Base-by-base conservation (phyloP, 2,888 invertebrate species). In the Malthinus flaveolus region DNA sequence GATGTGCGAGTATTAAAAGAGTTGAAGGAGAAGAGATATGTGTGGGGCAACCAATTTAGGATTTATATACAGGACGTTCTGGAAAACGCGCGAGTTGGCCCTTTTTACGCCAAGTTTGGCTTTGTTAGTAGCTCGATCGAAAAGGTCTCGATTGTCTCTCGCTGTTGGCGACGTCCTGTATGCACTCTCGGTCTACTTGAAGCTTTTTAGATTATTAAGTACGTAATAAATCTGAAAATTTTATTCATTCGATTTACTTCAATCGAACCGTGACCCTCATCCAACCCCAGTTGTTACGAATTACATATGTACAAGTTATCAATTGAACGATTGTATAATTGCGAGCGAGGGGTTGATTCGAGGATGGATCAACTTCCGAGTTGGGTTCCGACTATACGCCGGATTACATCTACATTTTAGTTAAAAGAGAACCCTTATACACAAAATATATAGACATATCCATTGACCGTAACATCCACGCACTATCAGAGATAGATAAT, bases 401-500 rank as follows among this genome's bases (percentile, higher is more conserved):
- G 56, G 56, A 56, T 60, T 53, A 49, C 56, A 45, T 56, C 56
- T 37, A 50, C 39, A 46, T 53, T 35, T 33, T 36, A 56, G 52
- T 50, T 36, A 33, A 36, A 46, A 55, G 39, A 42, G 23, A 42
- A 13, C 39, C 39, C 39, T 23, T 23, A 23, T 23, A 23, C 3
- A 23, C 23, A 23, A 23, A 23, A 23, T 23, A 23, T 23, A 23
- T 23, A 52, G 60, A 60, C 56, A 49, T 56, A 53, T 53, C 56
- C 52, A 56, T 46, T 53, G 56, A 60, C 60, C 60, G 60, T 60
- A 56, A 60, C 60, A 60, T 56, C 47, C 56, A 60, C 60, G 60
- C 60, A 53, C 59, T 59, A 59, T 59, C 59, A 50, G 55, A 59
- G 59, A 55, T 52, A 54, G 55, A 59, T 59, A 59, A 59, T 59